Percentiles rank a stretch among this genome's conserved stretches.
Evolutionary conservation across 2,888 invertebrate species (phyloP).

Genomic region (Sminthurides aquaticus): DNA sequence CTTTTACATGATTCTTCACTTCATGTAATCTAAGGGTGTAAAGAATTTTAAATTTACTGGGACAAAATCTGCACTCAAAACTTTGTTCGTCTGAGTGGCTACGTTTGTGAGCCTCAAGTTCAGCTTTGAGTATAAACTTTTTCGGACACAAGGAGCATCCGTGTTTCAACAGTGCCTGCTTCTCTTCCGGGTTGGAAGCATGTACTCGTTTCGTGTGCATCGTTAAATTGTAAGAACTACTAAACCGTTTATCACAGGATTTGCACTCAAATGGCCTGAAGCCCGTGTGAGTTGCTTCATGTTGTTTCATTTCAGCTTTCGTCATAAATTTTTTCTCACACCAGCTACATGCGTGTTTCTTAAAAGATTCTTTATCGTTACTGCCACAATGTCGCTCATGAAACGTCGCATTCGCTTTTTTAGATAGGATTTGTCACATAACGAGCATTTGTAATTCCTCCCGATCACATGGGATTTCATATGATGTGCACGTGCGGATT

Average conservation of each 20-base stretch:
- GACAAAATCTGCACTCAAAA: not conserved
- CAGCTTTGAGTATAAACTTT: not conserved
- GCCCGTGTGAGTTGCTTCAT: not conserved
- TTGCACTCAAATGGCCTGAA: not conserved
- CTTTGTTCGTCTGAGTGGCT: not conserved
- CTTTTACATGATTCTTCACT: not conserved
- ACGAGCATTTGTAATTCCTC: too few species aligned
- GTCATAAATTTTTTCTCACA: too few species aligned
- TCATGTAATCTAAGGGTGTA: too few species aligned
- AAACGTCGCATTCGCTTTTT: too few species aligned
- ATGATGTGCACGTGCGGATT: too few species aligned
- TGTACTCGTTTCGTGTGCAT: not conserved
- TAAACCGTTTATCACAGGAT: not conserved
- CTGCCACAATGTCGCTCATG: too few species aligned
- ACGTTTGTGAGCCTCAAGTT: not conserved
- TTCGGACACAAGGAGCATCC: not conserved
- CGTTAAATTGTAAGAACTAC: not conserved
- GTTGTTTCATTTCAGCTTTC: not conserved
- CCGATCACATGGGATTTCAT: too few species aligned
- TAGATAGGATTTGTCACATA: too few species aligned
- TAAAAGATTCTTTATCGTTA: too few species aligned
- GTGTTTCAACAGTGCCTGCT: too few species aligned
- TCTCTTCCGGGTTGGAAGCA: not conserved
- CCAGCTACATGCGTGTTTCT: too few species aligned
- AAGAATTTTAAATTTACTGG: not conserved